These are phyloP conservation scores for Ceraclea dissimilis DNA, from an alignment of 2,888 invertebrate species.

Conservation along the genomic window DNA sequence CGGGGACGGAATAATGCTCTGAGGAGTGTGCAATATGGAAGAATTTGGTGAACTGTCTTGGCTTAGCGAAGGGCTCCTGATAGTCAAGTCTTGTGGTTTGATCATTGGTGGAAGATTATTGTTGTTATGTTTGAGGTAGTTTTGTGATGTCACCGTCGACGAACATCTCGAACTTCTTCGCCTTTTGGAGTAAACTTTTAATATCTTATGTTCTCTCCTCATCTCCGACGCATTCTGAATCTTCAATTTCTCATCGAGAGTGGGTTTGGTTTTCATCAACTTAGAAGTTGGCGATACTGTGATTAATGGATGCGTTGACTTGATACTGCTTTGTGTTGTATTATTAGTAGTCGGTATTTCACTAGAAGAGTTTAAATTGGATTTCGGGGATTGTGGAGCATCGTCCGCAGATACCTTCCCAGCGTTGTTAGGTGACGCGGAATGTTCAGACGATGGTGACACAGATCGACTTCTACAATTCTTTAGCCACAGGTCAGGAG, in stretches of 20 bases:
- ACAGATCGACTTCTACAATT: constrained; percentile 66
- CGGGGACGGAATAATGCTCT: constrained; percentile 39
- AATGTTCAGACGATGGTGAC: constrained; percentile 50
- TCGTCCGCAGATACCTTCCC: constrained; percentile 29
- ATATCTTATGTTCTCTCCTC: constrained; percentile 38
- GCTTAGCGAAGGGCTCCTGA: constrained; percentile 37
- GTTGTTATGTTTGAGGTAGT: constrained; percentile 32
- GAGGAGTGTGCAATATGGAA: constrained; percentile 28
- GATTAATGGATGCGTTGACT: constrained; percentile 55
- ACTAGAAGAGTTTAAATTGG: constrained; percentile 27
- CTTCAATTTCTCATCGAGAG: constrained; percentile 36
- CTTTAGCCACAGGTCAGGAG: constrained; percentile 84
- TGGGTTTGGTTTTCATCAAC: constrained; percentile 46
- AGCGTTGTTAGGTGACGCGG: constrained; percentile 49
- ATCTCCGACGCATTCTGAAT: constrained; percentile 41
- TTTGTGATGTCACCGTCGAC: constrained; percentile 42
- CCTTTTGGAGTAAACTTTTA: constrained; percentile 44
- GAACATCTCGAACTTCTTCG: constrained; percentile 42
- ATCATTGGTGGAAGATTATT: constrained; percentile 34
- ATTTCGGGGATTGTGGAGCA: constrained; percentile 25
- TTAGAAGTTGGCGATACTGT: constrained; percentile 61
- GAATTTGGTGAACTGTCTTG: constrained; percentile 35
- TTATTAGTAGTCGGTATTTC: constrained; percentile 31
- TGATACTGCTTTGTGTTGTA: constrained; percentile 30
- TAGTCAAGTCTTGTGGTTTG: constrained; percentile 43